Conservation (phyloP, 2,888 invertebrate genomes). For the Acanthopleura granulata region DNA sequence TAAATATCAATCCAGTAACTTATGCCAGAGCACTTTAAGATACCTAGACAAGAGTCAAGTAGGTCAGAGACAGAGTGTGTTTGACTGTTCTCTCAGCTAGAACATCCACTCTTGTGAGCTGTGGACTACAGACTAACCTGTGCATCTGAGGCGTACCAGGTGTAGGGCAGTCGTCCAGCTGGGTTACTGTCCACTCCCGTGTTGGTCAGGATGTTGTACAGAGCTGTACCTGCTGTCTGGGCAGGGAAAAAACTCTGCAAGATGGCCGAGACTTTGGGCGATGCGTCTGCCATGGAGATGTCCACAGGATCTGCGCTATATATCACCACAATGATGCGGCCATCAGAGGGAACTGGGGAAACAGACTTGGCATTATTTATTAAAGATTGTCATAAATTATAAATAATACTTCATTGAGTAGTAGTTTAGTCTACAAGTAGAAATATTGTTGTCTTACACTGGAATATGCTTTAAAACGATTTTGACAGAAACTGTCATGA, state of each 20-base stretch:
- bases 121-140: neutral
- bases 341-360: neutral
- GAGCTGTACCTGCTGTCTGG: conserved; percentile 60
- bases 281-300: conserved; percentile 32
- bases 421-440: no score
- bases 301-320: conserved; percentile 43
- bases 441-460: no score
- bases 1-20: no score
- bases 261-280: conserved; percentile 54
- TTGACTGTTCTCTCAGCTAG: no score
- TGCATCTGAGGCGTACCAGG: conserved; percentile 43
- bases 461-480: no score
- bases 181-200: conserved; percentile 47
- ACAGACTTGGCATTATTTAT: neutral
- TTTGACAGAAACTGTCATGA: no score
- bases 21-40: no score
- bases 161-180: conserved; percentile 61
- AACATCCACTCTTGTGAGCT: no score
- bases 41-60: no score
- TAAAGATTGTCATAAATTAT: no score
- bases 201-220: conserved; percentile 46
- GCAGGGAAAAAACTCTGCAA: conserved; percentile 63
- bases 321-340: conserved; percentile 34
- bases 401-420: no score
- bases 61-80: no score